These are phyloP conservation scores for Rhagonycha fulva DNA, from an alignment of 2,888 invertebrate genomes.

Conservation along the genomic window DNA sequence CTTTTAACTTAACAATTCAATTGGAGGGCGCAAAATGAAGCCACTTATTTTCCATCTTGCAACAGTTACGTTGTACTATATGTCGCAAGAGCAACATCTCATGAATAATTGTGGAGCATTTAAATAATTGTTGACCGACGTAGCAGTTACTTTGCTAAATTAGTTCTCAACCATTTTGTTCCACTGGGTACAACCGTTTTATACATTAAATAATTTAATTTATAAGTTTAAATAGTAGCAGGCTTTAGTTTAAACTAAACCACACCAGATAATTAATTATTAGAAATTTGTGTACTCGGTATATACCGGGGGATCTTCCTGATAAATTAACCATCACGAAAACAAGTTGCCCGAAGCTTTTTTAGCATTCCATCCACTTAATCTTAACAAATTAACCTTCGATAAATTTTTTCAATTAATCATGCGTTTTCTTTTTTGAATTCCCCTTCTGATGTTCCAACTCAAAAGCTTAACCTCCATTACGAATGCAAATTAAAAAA, in stretches of 20 bases:
- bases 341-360: neutral
- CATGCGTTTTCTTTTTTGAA: neutral
- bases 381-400: neutral
- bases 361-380: neutral
- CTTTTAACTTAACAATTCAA: neutral
- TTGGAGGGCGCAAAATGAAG: neutral
- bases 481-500: neutral
- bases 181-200: conserved; percentile 2
- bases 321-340: neutral
- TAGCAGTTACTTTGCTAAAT: conserved; percentile 1
- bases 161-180: conserved; percentile 3
- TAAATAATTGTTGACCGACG: conserved; percentile 3
- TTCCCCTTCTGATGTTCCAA: neutral
- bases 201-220: conserved; percentile 3
- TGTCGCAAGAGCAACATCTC: neutral
- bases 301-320: neutral
- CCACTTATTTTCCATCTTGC: neutral
- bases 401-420: neutral
- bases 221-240: neutral
- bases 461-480: neutral
- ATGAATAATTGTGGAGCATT: conserved; percentile 1
- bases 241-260: neutral
- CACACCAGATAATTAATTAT: neutral
- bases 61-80: neutral
- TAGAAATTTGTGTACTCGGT: neutral